phyloP scores from a whole-genome alignment of 1,140 invertebrate species.

The Eupristina koningsbergeri region DNA sequence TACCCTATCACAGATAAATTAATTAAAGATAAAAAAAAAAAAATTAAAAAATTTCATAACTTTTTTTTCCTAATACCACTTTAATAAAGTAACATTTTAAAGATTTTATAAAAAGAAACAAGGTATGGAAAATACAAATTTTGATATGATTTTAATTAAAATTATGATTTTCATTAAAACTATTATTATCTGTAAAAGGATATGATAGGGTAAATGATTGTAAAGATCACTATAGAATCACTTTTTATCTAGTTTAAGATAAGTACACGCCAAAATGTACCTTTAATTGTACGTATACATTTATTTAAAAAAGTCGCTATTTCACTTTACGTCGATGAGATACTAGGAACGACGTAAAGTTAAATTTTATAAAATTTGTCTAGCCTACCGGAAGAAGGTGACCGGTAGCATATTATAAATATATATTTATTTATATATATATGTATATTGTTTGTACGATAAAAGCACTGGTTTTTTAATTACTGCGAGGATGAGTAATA shows the following conservation, averaged over 20 bases:
- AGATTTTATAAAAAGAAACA: background rate
- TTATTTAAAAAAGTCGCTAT: constrained; percentile 12
- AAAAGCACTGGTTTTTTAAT: constrained; percentile 41
- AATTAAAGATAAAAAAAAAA: background rate
- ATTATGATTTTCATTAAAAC: background rate
- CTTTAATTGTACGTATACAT: constrained; percentile 25
- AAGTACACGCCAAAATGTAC: constrained; percentile 15
- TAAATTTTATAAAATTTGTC: constrained; percentile 30
- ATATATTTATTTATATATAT: constrained; percentile 16
- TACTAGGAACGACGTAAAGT: constrained; percentile 20
- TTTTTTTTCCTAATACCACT: background rate
- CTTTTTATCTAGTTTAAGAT: background rate
- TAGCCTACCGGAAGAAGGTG: background rate
- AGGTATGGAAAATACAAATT: background rate
- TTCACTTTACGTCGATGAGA: background rate
- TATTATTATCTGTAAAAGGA: background rate
- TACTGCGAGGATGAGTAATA: constrained; percentile 38
- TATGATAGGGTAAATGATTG: background rate
- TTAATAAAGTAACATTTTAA: background rate
- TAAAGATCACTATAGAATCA: background rate
- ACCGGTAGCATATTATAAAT: constrained; percentile 1
- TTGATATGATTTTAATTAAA: background rate
- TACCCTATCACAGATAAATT: background rate
- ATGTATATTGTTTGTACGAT: constrained; percentile 38
- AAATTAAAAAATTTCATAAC: background rate